These are phyloP conservation scores for Drosophila hawaiiensis DNA, from an alignment of 2,888 invertebrate species.

Conservation along the genomic window DNA sequence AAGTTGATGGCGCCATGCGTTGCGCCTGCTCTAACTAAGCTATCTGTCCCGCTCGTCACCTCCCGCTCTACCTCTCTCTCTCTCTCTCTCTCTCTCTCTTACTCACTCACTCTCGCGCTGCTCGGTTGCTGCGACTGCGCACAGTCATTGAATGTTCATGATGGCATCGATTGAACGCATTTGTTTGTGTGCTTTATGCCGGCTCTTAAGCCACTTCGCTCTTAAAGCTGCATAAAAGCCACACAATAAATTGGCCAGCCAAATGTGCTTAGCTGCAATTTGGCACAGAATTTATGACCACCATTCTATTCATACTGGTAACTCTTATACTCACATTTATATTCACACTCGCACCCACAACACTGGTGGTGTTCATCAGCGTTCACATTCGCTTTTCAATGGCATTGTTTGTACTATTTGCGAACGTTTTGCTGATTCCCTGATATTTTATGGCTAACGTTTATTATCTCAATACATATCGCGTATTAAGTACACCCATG, in stretches of 20 bases:
- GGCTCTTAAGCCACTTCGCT: slow-evolving; percentile 18
- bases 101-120: neutral
- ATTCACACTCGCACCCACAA: slow-evolving; percentile 3
- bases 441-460: slow-evolving; percentile 65
- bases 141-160: slow-evolving; percentile 65
- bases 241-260: slow-evolving; percentile 13
- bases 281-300: slow-evolving; percentile 47
- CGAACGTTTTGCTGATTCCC: slow-evolving; percentile 50
- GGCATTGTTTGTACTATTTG: slow-evolving; percentile 41
- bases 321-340: slow-evolving; percentile 16
- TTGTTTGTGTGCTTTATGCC: slow-evolving; percentile 31
- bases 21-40: slow-evolving; percentile 58
- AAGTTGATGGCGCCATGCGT: slow-evolving; percentile 74
- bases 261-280: slow-evolving; percentile 29
- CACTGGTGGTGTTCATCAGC: slow-evolving; percentile 1
- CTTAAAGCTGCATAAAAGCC: slow-evolving; percentile 37
- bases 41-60: slow-evolving; percentile 40
- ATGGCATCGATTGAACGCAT: slow-evolving; percentile 54
- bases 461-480: slow-evolving; percentile 67
- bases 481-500: slow-evolving; percentile 23
- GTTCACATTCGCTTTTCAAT: slow-evolving; percentile 20
- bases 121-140: slow-evolving; percentile 59
- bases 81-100: neutral
- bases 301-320: slow-evolving; percentile 19
- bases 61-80: slow-evolving; percentile 2